Percentiles rank a stretch among this genome's conserved stretches.
Evolutionary conservation across 2,797 vertebrate genomes (phyloP).

Genomic region (Myotis vivesi): DNA sequence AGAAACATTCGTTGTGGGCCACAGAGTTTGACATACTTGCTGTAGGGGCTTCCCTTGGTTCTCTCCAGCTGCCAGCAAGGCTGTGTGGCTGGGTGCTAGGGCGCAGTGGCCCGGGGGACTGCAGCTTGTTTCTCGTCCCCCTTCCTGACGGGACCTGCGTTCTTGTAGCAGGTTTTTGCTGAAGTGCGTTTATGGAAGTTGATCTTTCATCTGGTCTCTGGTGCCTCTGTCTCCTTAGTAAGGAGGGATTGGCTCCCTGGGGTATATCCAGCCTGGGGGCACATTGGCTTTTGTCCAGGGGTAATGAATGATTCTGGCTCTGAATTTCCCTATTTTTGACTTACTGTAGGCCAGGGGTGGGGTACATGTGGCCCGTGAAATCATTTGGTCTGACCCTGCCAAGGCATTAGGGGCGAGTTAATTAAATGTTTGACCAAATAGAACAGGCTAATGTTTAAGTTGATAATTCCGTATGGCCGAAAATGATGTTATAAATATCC

Average conservation of each 20-base stretch:
- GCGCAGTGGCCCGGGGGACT: background rate
- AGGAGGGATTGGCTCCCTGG: background rate
- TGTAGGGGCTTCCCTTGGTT: background rate
- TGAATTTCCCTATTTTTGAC: background rate
- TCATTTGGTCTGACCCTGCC: too few relatives aligned
- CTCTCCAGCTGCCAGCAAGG: background rate
- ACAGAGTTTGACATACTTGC: too few relatives aligned
- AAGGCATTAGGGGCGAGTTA: too few relatives aligned
- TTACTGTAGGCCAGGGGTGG: background rate
- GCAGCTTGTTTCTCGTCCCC: background rate
- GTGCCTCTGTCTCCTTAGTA: background rate
- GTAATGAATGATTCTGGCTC: background rate
- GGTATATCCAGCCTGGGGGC: background rate
- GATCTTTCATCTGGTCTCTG: constrained; percentile 14
- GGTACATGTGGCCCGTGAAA: too few relatives aligned
- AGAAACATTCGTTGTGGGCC: too few relatives aligned
- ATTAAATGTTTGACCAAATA: too few relatives aligned
- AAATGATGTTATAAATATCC: too few relatives aligned
- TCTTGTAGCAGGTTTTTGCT: constrained; percentile 24
- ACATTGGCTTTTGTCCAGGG: background rate
- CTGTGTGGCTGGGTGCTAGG: background rate
- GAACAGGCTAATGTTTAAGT: too few relatives aligned
- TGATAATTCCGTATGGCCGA: too few relatives aligned
- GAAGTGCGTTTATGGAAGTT: constrained; percentile 14
- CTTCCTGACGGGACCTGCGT: background rate